Percentiles rank a stretch among this genome's conserved stretches.
Evolutionary conservation across 2,113 vertebrate genomes (phyloP).

Genomic region (Polyodon spathula): DNA sequence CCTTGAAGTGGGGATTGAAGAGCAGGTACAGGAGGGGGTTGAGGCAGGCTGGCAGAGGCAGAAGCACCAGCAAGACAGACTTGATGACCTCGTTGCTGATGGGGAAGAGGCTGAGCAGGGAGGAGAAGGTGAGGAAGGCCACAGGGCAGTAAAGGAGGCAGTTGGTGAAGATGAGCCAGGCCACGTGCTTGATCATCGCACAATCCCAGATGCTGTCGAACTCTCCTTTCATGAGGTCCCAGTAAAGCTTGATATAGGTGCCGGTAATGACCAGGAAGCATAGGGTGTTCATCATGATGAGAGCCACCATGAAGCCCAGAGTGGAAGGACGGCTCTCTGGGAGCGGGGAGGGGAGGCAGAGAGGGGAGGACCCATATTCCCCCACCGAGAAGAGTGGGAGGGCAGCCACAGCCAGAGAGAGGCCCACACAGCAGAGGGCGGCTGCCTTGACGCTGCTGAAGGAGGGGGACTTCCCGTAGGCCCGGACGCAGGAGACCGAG

Average conservation of each 20-base stretch:
- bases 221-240: slow-evolving; percentile 72
- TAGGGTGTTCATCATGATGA: slow-evolving; percentile 77
- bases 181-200: slow-evolving; percentile 83
- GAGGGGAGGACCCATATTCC: slow-evolving; percentile 79
- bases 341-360: slow-evolving; percentile 76
- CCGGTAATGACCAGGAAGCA: slow-evolving; percentile 77
- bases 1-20: slow-evolving; percentile 74
- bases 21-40: slow-evolving; percentile 86
- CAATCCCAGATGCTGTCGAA: slow-evolving; percentile 81
- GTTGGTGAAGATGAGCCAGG: slow-evolving; percentile 88
- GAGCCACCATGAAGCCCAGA: slow-evolving; percentile 58
- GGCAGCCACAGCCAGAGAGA: slow-evolving; percentile 62
- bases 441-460: slow-evolving; percentile 60
- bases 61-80: slow-evolving; percentile 75
- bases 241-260: slow-evolving; percentile 85
- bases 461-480: slow-evolving; percentile 64
- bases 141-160: slow-evolving; percentile 87
- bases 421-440: slow-evolving; percentile 63
- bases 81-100: slow-evolving; percentile 81
- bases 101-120: slow-evolving; percentile 73
- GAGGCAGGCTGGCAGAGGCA: slow-evolving; percentile 83
- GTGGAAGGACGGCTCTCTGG: slow-evolving; percentile 57
- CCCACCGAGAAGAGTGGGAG: slow-evolving; percentile 75
- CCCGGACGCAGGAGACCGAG: slow-evolving; percentile 62
- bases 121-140: slow-evolving; percentile 86